Conservation (phyloP, 1,140 invertebrate species). For the Apis dorsata region DNA sequence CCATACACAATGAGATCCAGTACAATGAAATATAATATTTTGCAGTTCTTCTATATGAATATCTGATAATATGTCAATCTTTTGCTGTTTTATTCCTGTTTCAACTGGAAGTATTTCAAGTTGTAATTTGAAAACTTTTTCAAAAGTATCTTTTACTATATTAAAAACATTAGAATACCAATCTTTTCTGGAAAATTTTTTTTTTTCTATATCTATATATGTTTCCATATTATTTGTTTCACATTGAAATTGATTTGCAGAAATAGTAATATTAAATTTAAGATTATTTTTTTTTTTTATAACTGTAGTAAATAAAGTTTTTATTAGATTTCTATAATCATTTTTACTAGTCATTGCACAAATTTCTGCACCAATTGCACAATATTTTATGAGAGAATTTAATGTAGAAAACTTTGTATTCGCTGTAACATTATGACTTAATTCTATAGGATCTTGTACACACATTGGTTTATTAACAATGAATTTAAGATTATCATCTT, state of each 20-base stretch:
- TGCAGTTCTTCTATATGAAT: slow-evolving; percentile 68
- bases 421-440: slow-evolving; percentile 80
- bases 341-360: slow-evolving; percentile 51
- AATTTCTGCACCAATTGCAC: slow-evolving; percentile 53
- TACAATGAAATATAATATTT: slow-evolving; percentile 61
- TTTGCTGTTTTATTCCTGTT: slow-evolving; percentile 68
- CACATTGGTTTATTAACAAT: slow-evolving; percentile 76
- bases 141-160: slow-evolving; percentile 68
- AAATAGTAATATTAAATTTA: slow-evolving; percentile 33
- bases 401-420: slow-evolving; percentile 63
- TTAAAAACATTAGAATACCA: slow-evolving; percentile 63
- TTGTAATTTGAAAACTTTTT: slow-evolving; percentile 68
- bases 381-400: slow-evolving; percentile 62
- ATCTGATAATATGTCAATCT: slow-evolving; percentile 68
- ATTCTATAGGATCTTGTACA: slow-evolving; percentile 84
- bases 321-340: slow-evolving; percentile 62
- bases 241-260: slow-evolving; percentile 29
- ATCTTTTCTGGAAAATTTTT: slow-evolving; percentile 43
- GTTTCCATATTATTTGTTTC: slow-evolving; percentile 55
- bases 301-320: slow-evolving; percentile 17
- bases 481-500: slow-evolving; percentile 68
- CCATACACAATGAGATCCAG: slow-evolving; percentile 66
- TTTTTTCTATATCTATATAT: slow-evolving; percentile 45
- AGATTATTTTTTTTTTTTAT: slow-evolving; percentile 11
- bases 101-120: slow-evolving; percentile 50